Base-by-base conservation (phyloP, 2,797 vertebrate genomes). In the Hozukius guyotensis region DNA sequence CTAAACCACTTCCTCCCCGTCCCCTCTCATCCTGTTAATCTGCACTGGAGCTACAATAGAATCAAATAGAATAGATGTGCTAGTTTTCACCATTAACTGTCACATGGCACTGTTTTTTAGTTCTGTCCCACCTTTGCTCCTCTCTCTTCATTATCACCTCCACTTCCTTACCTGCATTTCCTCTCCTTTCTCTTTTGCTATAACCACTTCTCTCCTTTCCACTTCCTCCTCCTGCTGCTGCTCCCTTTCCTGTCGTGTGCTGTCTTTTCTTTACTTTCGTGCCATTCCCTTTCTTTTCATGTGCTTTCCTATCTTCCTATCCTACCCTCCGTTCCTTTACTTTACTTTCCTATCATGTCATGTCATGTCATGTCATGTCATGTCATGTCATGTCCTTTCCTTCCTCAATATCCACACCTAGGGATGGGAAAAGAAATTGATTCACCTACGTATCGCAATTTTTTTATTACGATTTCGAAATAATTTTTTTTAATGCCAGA, bases 101-200 rank as follows among this genome's bases (percentile, higher is more conserved):
- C 2, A 63, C 42, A 5, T 2, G 1, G 32, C 68, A 12, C 53
- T 2, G 63, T 6, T 34, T 59, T 25, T 25, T 20, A 62, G 62
- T 52, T 60, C 32, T 32, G n/a, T 46, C 57, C 31, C 56, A 53
- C 34, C 42, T 56, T 24, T n/a, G 53, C 46, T 66, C 71, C 61
- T 75, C 55, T 62, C 42, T 68, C 52, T 46, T 68, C 32, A 62
- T 78, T 73, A 25, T 59, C 73, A 83, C 63, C 63, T 74, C 55
- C 14, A 20, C 38, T 22, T 73, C 8, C 6, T 25, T 11, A 9
- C 29, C 42, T 34, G 14, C 38, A 38, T 24, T 9, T 59, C 18
- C 2, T 27, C 29, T 25, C 55, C 14, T 73, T 12, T 52, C 20
- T 77, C 38, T 10, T 60, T 52, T 36, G 6, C 10, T 42, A 42